Evolutionary conservation across 2,797 vertebrate genomes (phyloP), one percentile per base, ranked within the genome.

Genomic region (Setipinna tenuifilis): DNA sequence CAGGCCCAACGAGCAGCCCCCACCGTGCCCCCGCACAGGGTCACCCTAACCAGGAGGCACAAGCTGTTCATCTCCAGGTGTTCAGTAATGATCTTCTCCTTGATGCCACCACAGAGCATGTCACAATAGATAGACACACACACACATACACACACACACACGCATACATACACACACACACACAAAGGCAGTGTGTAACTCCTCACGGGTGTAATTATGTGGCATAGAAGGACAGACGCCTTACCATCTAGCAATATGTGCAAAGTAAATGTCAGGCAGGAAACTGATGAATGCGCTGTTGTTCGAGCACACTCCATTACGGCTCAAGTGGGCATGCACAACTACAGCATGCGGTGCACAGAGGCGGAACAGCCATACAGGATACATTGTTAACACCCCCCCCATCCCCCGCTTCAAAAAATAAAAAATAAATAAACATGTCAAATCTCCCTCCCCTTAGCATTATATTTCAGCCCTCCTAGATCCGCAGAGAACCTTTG

Each of bases 11-110:
- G 92, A 95, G 94, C 91, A 93, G 93, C 92, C 93, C 92, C 31
- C 71, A 41, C 6, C 90, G 92, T 89, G 90, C n/a, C 93, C 93
- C 93, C 90, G 92, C 92, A 94, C 90, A 92, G 94, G 95, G 95
- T 95, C 95, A 95, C 93, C 93, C 93, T 90, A 95, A 94, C 93
- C 93, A 93, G 91, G 93, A 94, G 93, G 94, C 94, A 92, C 95
- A 95, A 95, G 95, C 95, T 96, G 95, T 95, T 96, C 94, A 93
- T 94, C 95, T 96, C 94, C 95, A 95, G 95, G 94, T 95, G 94
- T 95, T 95, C 94, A 92, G 95, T 95, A 96, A 96, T 95, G 95
- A 93, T 94, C 93, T 94, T 94, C 94, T 95, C 93, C 94, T 94
- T 95, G 95, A 95, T 95, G 94, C 92, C 93, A 91, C 91, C 92